These are phyloP conservation scores for Zaprionus tsacasi DNA, from an alignment of 1,140 invertebrate genomes.

Conservation along the genomic window DNA sequence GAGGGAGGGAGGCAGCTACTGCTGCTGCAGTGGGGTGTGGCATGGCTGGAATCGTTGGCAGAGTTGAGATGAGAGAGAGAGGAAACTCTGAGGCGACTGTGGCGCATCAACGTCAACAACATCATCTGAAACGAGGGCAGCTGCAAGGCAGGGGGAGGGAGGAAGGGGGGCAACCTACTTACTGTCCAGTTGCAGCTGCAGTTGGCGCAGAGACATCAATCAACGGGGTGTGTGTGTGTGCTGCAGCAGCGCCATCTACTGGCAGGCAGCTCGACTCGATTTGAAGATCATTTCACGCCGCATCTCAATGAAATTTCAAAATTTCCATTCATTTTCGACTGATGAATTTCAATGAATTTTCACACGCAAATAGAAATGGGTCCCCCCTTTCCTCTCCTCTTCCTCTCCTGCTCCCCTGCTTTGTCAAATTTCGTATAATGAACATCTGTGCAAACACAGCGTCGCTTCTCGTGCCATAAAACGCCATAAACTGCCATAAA, in stretches of 20 bases:
- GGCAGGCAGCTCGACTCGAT: conserved; percentile 10
- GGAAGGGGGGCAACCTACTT: conserved; percentile 58
- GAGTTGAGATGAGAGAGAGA: not conserved
- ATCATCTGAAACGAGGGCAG: conserved; percentile 54
- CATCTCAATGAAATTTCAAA: conserved; percentile 40
- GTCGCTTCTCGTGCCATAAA: conserved; percentile 50
- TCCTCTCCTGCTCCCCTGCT: not conserved
- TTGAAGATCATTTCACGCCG: conserved; percentile 29
- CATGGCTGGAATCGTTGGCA: not conserved
- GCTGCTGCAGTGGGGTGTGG: not conserved
- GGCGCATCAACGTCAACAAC: conserved; percentile 77
- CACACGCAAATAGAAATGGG: conserved; percentile 29
- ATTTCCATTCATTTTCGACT: conserved; percentile 37
- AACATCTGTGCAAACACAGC: conserved; percentile 82
- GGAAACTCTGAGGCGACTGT: conserved; percentile 35
- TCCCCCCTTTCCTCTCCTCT: not conserved
- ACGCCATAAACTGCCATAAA: conserved; percentile 20
- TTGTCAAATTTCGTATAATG: conserved; percentile 55
- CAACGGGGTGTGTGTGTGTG: conserved; percentile 11
- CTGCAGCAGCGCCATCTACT: conserved; percentile 37
- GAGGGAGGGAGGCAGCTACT: not conserved
- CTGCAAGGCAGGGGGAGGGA: not conserved
- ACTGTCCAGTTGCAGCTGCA: conserved; percentile 51
- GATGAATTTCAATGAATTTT: conserved; percentile 53
- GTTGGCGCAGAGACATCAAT: conserved; percentile 58